Percentiles rank a stretch among this genome's conserved stretches.
Conservation (phyloP, 2,113 vertebrate genomes). For the Numida meleagris region DNA sequence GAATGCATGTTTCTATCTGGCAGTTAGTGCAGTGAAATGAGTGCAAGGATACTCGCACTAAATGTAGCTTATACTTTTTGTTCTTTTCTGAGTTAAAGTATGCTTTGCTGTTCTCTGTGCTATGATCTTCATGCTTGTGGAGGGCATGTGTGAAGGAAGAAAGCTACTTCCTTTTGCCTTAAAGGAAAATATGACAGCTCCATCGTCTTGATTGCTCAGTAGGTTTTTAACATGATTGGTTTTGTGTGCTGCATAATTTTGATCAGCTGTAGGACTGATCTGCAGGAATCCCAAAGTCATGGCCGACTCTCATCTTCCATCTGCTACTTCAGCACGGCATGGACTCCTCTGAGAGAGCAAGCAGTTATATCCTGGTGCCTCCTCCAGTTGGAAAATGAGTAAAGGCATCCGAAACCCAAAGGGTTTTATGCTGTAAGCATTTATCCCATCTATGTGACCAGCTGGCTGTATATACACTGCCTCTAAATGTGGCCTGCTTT, state of each 20-base stretch:
- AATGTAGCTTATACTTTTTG: background rate
- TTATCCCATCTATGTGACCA: background rate
- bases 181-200: background rate
- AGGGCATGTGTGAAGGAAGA: background rate
- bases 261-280: background rate
- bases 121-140: background rate
- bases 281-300: background rate
- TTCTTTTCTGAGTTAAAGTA: background rate
- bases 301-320: conserved; percentile 12
- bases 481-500: background rate
- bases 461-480: background rate
- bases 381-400: background rate
- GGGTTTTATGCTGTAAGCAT: background rate
- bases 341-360: background rate
- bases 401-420: background rate
- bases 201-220: background rate
- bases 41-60: background rate
- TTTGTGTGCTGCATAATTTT: background rate
- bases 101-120: background rate
- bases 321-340: background rate
- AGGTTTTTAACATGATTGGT: background rate
- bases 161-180: background rate
- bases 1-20: background rate
- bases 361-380: background rate
- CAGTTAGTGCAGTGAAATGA: background rate